Conservation (phyloP, 2,797 vertebrate genomes). For the Microctenopoma stevenorrisi region DNA sequence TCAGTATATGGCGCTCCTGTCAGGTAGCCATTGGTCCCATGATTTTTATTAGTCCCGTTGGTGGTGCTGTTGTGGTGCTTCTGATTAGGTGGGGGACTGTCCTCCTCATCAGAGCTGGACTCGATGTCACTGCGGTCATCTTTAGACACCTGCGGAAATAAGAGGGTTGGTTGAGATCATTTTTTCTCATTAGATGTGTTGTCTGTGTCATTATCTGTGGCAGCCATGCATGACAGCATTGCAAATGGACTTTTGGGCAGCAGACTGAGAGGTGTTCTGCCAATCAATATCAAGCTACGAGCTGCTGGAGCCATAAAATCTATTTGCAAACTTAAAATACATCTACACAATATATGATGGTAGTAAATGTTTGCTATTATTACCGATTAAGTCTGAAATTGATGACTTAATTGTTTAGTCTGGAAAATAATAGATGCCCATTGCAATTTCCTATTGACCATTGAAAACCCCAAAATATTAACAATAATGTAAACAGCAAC, state of each 20-base stretch:
- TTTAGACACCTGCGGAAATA: slow-evolving; percentile 88
- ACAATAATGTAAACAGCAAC: background rate
- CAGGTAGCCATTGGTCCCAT: slow-evolving; percentile 95
- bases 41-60: slow-evolving; percentile 89
- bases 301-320: slow-evolving; percentile 19
- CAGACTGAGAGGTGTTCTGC: slow-evolving; percentile 19
- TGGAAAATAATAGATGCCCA: background rate
- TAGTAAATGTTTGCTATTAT: slow-evolving; percentile 5
- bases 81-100: slow-evolving; percentile 84
- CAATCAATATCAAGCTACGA: slow-evolving; percentile 27
- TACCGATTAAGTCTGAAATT: background rate
- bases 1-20: slow-evolving; percentile 84
- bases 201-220: slow-evolving; percentile 46
- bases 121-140: slow-evolving; percentile 96
- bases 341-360: background rate
- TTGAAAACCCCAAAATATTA: background rate
- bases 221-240: slow-evolving; percentile 18
- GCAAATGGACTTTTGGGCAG: slow-evolving; percentile 28
- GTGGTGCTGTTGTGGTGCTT: slow-evolving; percentile 86
- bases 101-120: slow-evolving; percentile 97
- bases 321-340: slow-evolving; percentile 19
- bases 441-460: background rate
- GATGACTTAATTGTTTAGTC: background rate
- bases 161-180: slow-evolving; percentile 18
- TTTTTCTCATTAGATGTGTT: slow-evolving; percentile 38